These are phyloP conservation scores for Rhopalosiphum padi DNA, from an alignment of 1,140 invertebrate genomes.

Conservation along the genomic window DNA sequence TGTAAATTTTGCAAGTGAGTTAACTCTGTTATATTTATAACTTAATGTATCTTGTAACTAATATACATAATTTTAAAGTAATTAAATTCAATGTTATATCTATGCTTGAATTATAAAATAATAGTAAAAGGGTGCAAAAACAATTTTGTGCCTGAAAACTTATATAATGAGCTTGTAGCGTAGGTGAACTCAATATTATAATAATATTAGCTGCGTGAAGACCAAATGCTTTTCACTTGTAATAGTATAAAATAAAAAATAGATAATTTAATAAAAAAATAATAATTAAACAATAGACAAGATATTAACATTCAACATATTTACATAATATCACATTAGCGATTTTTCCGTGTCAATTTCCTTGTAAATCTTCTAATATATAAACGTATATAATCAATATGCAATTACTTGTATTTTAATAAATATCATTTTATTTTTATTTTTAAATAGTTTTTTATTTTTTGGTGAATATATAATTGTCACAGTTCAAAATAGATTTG, in stretches of 20 bases:
- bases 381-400: neutral
- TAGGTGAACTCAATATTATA: neutral
- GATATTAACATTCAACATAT: neutral
- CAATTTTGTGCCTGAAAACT: neutral
- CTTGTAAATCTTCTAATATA: neutral
- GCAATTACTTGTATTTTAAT: neutral
- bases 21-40: neutral
- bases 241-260: too few relatives aligned
- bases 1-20: neutral
- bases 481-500: neutral
- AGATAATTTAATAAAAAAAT: neutral
- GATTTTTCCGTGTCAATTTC: neutral
- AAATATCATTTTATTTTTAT: neutral
- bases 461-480: neutral
- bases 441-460: neutral
- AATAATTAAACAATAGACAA: neutral
- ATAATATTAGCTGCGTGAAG: neutral
- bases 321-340: neutral
- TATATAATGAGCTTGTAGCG: neutral
- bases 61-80: conserved; percentile 19
- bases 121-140: neutral
- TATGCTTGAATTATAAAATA: neutral
- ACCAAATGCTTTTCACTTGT: neutral
- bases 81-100: neutral
- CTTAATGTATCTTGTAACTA: neutral